A percentile compares a stretch with the other conserved stretches of the same genome.
Conservation (phyloP, 2,888 invertebrate genomes). For the Orchesellides sinensis region DNA sequence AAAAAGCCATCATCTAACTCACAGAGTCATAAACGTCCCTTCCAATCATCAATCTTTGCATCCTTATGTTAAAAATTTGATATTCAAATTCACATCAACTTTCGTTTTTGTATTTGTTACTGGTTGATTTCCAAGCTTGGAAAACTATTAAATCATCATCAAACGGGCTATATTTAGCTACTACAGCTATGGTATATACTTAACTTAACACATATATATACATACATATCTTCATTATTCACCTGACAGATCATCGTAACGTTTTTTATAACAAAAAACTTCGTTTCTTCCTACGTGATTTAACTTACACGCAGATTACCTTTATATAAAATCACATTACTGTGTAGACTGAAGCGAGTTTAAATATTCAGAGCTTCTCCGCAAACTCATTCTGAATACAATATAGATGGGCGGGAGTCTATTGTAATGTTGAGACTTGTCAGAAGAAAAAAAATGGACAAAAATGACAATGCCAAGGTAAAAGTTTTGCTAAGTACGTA, state of each 20-base stretch:
- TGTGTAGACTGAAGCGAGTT: background rate
- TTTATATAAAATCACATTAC: background rate
- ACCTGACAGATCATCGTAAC: no score
- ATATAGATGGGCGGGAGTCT: background rate
- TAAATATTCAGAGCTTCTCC: background rate
- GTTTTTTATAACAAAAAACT: no score
- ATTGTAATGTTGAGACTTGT: background rate
- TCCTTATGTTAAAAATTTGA: background rate
- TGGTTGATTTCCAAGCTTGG: background rate
- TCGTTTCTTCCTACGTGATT: background rate
- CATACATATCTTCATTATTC: no score
- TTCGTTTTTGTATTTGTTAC: background rate
- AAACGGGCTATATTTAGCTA: background rate
- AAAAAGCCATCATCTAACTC: background rate
- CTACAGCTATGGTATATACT: no score
- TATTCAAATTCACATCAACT: background rate
- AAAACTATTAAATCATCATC: conserved; percentile 8
- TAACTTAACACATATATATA: no score
- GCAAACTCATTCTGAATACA: no score
- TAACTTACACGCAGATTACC: background rate
- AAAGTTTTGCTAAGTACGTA: no score
- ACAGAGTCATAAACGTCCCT: conserved; percentile 3
- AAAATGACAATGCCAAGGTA: background rate
- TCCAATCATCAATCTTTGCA: background rate
- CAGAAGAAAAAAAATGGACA: background rate